Evolutionary conservation across 2,888 invertebrate species (phyloP).

Genomic region (Zonitis immaculata): DNA sequence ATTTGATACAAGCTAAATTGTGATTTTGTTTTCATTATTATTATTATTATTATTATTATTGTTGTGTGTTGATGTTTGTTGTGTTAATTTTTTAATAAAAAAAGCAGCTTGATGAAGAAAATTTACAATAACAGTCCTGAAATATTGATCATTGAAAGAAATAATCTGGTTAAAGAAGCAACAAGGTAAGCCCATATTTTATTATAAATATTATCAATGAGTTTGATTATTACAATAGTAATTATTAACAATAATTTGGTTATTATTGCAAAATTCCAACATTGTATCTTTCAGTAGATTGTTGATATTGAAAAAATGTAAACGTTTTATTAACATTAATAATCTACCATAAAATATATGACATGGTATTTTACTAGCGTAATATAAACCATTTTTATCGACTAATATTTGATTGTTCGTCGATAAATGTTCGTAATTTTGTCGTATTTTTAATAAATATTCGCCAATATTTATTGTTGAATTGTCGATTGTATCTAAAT

Average conservation of each 20-base stretch:
- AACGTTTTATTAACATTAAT: neutral
- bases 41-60: too few species aligned
- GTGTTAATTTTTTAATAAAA: too few species aligned
- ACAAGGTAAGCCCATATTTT: too few species aligned
- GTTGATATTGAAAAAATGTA: neutral
- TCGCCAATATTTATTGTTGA: neutral
- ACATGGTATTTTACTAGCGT: neutral
- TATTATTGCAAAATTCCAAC: neutral
- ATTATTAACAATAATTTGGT: neutral
- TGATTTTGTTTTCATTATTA: slow-evolving; percentile 20
- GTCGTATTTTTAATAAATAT: neutral
- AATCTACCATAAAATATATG: neutral
- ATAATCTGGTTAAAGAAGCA: too few species aligned
- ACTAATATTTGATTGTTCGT: neutral
- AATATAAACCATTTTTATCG: neutral
- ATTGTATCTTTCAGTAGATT: neutral
- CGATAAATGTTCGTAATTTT: neutral
- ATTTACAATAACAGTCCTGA: too few species aligned
- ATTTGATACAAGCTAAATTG: slow-evolving; percentile 55
- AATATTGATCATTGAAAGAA: too few species aligned
- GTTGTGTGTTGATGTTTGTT: too few species aligned
- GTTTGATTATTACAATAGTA: neutral
- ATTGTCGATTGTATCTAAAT: neutral
- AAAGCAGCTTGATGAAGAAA: too few species aligned
- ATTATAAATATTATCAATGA: too few species aligned